Evolutionary conservation across 2,888 invertebrate genomes (phyloP), one percentile per base, ranked within the genome.

Genomic region (Drosophila putrida): DNA sequence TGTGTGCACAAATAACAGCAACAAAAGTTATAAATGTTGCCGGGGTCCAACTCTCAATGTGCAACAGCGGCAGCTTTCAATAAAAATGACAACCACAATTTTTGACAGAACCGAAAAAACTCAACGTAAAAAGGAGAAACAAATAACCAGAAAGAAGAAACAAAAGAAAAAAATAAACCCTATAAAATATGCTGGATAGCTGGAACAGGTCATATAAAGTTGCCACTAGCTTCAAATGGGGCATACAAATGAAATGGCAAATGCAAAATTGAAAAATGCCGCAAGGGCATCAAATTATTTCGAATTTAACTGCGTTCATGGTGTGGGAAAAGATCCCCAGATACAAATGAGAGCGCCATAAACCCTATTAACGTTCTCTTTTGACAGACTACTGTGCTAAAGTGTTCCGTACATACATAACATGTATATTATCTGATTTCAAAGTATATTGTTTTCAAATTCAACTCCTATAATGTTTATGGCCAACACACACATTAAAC

Each of bases 1-100:
- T 85, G 80, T 88, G 86, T 71, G 66, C 77, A 86, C 83, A 80
- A 80, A 82, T 73, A 82, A 65, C 62, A 78, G 53, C 68, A 80
- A 72, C 71, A 82, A 82, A 71, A 88, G 65, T 67, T 74, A 85
- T 74, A 71, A 82, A 76, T 71, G 63, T 58, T 66, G 58, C 77
- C 54, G 38, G 61, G 51, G 47, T 63, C 35, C 69, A 38, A 27
- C 59, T 59, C 38, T 33, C 57, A 58, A 58, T 54, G 61, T 78
- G 75, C 72, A 75, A 67, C 70, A 75, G 69, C 70, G 47, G 62
- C 51, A 46, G 51, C 64, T 80, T 81, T 72, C 82, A 78, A 84
- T 86, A 86, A 61, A 39, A 88, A 78, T 81, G 76, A 88, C 81
- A 76, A 65, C 68, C 76, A 82, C 63, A 74, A 63, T 70, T 80